Base-by-base conservation (phyloP, 2,113 vertebrate species). In the Gadus chalcogrammus region DNA sequence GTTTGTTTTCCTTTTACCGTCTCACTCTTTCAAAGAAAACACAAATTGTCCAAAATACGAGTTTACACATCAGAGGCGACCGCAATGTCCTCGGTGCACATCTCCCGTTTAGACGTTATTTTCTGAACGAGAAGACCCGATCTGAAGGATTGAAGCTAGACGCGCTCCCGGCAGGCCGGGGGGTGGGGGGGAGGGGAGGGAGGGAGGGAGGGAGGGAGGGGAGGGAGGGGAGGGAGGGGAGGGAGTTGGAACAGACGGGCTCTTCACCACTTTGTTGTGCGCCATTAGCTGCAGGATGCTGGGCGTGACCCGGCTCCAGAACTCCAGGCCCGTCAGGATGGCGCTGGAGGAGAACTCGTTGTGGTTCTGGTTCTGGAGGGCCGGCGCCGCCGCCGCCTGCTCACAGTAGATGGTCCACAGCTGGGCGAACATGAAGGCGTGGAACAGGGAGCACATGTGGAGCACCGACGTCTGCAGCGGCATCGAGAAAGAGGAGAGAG, bases 391-490 rank as follows among this genome's bases (percentile, higher is more conserved):
- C 0, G 96, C 95, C 1, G 94, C 95, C 89, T 99, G 97, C 76
- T 99, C 97, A n/a, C 97, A 99, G 69, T 99, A 99, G 42, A 99
- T 95, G 4, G 97, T 99, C 97, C 97, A 99, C 70, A 99, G 92
- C 90, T 99, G 97, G 75, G 97, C 96, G 65, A 99, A 99, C 94
- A 98, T 98, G 88, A 99, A 99, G 15, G 96, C 97, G 13, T 99
- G 97, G 91, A 99, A 99, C 71, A 99, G 91, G 58, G 97, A 98
- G 80, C 97, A 98, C 96, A 99, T 99, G 89, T 99, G 97, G 84
- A 99, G 89, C 88, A 99, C 97, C 0, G 96, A 99, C 2, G 97
- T 98, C 97, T 99, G 91, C 0, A 95, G 98, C 2, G 97, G 98
- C 97, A 99, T 90, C 7, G 79, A 73, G 85, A 81, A 82, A 20